Evolutionary conservation across 2,113 vertebrate genomes (phyloP), one percentile per base, ranked within the genome.

Genomic region (Sinocyclocheilus anshuiensis): DNA sequence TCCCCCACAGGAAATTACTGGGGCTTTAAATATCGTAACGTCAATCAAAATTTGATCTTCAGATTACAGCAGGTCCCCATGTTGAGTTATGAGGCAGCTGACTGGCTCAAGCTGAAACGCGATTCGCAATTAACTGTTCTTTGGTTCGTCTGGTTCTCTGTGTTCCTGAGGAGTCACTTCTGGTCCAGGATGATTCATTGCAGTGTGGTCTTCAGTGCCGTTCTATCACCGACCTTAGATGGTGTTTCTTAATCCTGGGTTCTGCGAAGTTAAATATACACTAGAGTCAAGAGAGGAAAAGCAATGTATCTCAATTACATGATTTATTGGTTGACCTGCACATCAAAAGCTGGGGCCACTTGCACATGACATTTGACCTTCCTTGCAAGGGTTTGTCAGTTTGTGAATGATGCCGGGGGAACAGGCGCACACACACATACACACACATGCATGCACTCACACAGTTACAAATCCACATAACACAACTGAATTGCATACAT

Each of bases 321-420:
- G 50, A 77, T 77, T 77, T 63, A 81, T 63, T 63, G 57, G 11
- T 81, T 81, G 57, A 80, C 57, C 78, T 61, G 4, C 29, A 78
- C 77, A 78, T 55, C 26, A 33, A 78, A 26, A 76, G 42, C 39
- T 26, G 74, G 74, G 74, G 74, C 74, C 12, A 48, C 48, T 77
- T 77, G 76, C 45, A 77, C 76, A 77, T 55, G 50, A 77, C 50
- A 33, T 77, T 55, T 77, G 50, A 77, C 76, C 48, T 50, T 90
- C 94, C 95, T 94, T 93, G 93, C 93, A 95, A 92, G 92, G 89
- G 88, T 91, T 92, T 83, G 85, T 93, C 88, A 89, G 85, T 92
- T 93, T 92, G 93, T 91, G 77, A 83, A 83, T 79, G 71, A 50
- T 88, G 45, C 45, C 81, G n/a, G 71, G 48, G 42, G 33, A 39